These are phyloP conservation scores for Bradysia coprophila DNA, from an alignment of 1,140 invertebrate species.

Conservation along the genomic window DNA sequence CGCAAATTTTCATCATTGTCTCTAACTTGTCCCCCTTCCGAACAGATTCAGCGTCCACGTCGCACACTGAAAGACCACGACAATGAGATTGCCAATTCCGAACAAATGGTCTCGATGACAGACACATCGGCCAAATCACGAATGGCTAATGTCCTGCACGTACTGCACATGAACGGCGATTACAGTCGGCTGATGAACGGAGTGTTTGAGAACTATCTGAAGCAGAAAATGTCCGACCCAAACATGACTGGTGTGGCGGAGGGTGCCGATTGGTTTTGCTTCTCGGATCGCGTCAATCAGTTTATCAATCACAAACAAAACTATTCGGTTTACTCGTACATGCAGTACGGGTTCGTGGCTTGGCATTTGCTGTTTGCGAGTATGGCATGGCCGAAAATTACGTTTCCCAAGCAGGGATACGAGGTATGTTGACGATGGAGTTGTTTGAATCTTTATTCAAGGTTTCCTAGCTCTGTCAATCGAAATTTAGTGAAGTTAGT, in stretches of 20 bases:
- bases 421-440: no score
- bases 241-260: slow-evolving; percentile 41
- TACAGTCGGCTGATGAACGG: slow-evolving; percentile 60
- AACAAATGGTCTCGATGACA: slow-evolving; percentile 17
- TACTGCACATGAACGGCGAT: slow-evolving; percentile 56
- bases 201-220: slow-evolving; percentile 78
- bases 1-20: no score
- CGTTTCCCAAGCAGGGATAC: slow-evolving; percentile 51
- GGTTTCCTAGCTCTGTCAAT: no score
- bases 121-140: slow-evolving; percentile 23
- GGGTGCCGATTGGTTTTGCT: slow-evolving; percentile 64
- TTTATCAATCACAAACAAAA: slow-evolving; percentile 50
- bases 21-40: not conserved
- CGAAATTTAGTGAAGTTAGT: no score
- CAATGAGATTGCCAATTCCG: slow-evolving; percentile 10
- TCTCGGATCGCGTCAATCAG: slow-evolving; percentile 47
- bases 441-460: no score
- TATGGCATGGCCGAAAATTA: slow-evolving; percentile 44
- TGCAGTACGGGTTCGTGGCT: slow-evolving; percentile 54
- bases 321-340: slow-evolving; percentile 59
- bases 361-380: slow-evolving; percentile 67
- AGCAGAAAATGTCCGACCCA: slow-evolving; percentile 46
- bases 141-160: slow-evolving; percentile 38
- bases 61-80: not conserved
- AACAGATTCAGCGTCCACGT: slow-evolving; percentile 16